Base-by-base conservation (phyloP, 2,113 vertebrate genomes). In the Oplegnathus fasciatus region DNA sequence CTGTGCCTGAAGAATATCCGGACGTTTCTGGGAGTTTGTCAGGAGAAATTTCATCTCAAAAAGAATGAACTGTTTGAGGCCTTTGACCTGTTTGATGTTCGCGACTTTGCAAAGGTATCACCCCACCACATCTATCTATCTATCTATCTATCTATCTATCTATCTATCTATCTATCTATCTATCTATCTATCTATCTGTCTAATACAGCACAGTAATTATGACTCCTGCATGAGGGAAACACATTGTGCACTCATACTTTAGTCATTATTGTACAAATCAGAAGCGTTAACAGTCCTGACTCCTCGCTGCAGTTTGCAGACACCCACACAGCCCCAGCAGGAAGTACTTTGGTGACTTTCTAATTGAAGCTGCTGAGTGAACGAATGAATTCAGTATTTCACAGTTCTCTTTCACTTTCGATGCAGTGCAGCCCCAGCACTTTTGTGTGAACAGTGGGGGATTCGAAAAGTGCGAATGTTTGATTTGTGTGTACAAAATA, bases 1-100 rank as follows among this genome's bases (percentile, higher is more conserved):
- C 93, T 99, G 73, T 99, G 98, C 85, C 96, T 99, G 89, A 98
- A 98, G 94, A 99, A 99, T 89, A 99, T 99, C 89, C 96, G 97
- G 3, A 98, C 95, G 3, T 99, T 99, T 92, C 93, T 99, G 44
- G 87, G 83, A 0, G 91, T 94, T 28, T 98, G 98, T 67, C 94
- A 95, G 0, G 96, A 97, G 52, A 97, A 94, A 17, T 98, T 99
- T 1, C 93, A 96, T 28, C 95, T 99, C 42, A 97, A 94, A 37
- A 96, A 97, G 91, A 97, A 90, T 0, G 97, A 98, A 0, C 96
- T 99, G 61, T 99, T 99, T 0, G 97, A 99, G 7, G 97, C 97
- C 77, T 99, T 99, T 0, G 98, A 99, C 92, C 96, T 99, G 75
- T 99, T 99, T 0, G 98, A 99, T 0, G 97, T 99, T 26, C 96